Percentiles rank a stretch among this genome's conserved stretches.
Evolutionary conservation across 2,797 vertebrate genomes (phyloP).

Genomic region (Prionace glauca): DNA sequence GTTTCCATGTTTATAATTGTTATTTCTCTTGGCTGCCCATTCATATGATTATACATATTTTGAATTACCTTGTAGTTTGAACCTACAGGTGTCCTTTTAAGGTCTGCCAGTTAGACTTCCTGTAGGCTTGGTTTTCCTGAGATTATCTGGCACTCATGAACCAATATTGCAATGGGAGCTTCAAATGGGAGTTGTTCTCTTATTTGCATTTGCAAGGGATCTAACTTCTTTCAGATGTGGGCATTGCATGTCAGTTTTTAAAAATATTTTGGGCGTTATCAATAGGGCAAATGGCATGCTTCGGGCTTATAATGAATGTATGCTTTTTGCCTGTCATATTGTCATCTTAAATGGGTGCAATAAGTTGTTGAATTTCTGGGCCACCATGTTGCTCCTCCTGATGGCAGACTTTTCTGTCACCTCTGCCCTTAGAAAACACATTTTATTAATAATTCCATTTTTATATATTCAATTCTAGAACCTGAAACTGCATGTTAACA

Average conservation of each 20-base stretch:
- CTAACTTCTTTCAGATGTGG: neutral
- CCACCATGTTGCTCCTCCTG: neutral
- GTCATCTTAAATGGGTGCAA: neutral
- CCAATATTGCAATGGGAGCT: neutral
- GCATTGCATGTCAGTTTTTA: neutral
- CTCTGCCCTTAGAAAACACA: neutral
- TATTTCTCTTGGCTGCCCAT: neutral
- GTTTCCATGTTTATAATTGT: neutral
- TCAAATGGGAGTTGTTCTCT: neutral
- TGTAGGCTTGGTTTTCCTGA: neutral
- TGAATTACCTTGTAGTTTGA: neutral
- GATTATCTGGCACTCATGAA: neutral
- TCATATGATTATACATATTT: neutral
- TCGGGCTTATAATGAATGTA: neutral
- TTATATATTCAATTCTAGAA: neutral
- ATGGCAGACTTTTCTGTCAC: neutral
- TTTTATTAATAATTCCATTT: neutral
- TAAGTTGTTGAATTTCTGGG: neutral
- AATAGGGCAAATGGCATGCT: too few relatives aligned
- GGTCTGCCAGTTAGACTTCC: neutral
- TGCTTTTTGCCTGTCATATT: neutral
- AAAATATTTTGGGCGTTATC: neutral
- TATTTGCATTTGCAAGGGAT: neutral
- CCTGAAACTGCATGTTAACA: neutral
- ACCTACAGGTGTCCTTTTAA: neutral